These are phyloP conservation scores for Uromys caudimaculatus DNA, from an alignment of 2,797 vertebrate genomes.

Conservation along the genomic window DNA sequence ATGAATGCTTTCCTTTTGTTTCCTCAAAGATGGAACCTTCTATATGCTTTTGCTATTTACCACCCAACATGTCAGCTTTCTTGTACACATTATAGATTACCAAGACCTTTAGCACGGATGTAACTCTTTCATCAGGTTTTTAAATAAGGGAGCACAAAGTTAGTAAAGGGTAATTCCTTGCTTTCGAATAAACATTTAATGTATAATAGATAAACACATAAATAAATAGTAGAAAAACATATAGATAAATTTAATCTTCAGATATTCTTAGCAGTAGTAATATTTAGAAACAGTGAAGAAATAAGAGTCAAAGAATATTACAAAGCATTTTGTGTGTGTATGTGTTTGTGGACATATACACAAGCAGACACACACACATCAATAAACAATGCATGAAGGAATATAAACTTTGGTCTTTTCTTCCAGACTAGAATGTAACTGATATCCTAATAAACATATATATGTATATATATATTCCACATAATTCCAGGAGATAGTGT, in stretches of 20 bases:
- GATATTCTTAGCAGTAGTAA: not conserved
- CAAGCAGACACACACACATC: not conserved
- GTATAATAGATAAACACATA: not conserved
- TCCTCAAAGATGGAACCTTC: not conserved
- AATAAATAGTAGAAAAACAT: not conserved
- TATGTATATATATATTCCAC: not conserved
- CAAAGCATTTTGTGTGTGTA: not conserved
- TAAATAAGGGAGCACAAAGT: slow-evolving; percentile 50
- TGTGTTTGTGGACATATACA: no score
- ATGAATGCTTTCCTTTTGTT: not conserved
- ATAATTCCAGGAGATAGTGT: not conserved
- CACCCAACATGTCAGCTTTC: not conserved
- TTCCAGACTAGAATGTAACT: slow-evolving; percentile 9
- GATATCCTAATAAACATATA: not conserved
- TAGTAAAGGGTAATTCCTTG: slow-evolving; percentile 21
- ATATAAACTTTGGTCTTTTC: not conserved
- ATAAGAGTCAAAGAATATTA: not conserved
- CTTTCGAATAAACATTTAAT: not conserved
- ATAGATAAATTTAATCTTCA: not conserved
- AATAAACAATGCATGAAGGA: not conserved
- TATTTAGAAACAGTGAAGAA: slow-evolving; percentile 17
- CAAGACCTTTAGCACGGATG: not conserved
- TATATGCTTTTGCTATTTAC: not conserved
- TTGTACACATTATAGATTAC: not conserved
- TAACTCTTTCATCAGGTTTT: slow-evolving; percentile 21